Conservation (phyloP, 2,797 vertebrate genomes). For the Emys orbicularis region DNA sequence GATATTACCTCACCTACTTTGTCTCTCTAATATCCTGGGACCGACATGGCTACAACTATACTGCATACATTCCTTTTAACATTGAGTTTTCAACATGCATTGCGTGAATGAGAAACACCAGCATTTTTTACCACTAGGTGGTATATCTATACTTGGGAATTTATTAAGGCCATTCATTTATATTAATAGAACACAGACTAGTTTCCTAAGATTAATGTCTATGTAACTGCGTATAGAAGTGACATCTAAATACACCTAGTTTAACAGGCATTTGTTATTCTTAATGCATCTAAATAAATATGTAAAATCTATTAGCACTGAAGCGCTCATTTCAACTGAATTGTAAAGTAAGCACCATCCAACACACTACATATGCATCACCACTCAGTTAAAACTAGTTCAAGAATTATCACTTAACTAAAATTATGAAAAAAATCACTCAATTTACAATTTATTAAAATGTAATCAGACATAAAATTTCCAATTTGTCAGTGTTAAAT, state of each 20-base stretch:
- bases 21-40: background rate
- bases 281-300: conserved; percentile 29
- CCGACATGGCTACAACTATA: background rate
- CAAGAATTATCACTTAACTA: conserved; percentile 56
- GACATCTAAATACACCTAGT: background rate
- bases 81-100: rapidly evolving
- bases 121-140: conserved; percentile 69
- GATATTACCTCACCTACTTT: background rate
- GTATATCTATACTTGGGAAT: conserved; percentile 56
- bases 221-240: conserved; percentile 34
- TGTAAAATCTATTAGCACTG: conserved; percentile 46
- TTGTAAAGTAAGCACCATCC: background rate
- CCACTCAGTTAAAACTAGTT: conserved; percentile 49
- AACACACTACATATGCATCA: background rate
- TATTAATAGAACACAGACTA: background rate
- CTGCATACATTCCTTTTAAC: background rate
- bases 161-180: background rate
- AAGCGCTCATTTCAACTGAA: conserved; percentile 30
- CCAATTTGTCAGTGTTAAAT: background rate
- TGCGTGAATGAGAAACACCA: conserved; percentile 28
- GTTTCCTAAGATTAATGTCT: conserved; percentile 34
- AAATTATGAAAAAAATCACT: conserved; percentile 52
- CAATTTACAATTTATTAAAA: conserved; percentile 41
- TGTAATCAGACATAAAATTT: conserved; percentile 25
- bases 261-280: conserved; percentile 28